Evolutionary conservation across 1,140 invertebrate genomes (phyloP).

Genomic region (Trichomalopsis sarcophagae): DNA sequence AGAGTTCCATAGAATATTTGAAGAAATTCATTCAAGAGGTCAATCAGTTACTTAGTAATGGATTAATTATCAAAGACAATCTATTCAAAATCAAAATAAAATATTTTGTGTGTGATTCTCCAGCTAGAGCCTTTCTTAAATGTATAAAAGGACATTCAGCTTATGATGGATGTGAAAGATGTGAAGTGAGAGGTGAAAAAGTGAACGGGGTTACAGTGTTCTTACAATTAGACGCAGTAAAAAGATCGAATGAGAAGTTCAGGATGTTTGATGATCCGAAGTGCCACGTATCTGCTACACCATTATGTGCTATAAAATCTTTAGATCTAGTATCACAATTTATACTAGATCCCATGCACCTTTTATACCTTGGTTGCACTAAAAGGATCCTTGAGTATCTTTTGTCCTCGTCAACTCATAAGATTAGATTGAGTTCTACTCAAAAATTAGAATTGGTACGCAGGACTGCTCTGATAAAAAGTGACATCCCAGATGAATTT

Average conservation of each 20-base stretch:
- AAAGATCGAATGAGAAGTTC: background rate
- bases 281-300: background rate
- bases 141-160: background rate
- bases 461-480: background rate
- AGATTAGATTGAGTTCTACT: background rate
- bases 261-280: background rate
- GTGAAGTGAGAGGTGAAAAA: too few species aligned
- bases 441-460: background rate
- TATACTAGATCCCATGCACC: background rate
- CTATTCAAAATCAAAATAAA: too few species aligned
- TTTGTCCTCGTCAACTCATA: background rate
- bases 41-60: too few species aligned
- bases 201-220: background rate
- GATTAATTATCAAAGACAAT: too few species aligned
- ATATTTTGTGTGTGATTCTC: too few species aligned
- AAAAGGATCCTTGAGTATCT: background rate
- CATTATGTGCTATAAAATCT: background rate
- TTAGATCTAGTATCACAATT: background rate
- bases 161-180: too few species aligned
- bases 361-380: background rate
- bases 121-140: constrained; percentile 23
- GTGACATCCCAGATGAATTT: too few species aligned
- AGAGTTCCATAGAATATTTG: too few species aligned
- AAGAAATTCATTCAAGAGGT: too few species aligned
- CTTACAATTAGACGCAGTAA: background rate